These are phyloP conservation scores for Saccostrea echinata DNA, from an alignment of 1,140 invertebrate genomes.

Conservation along the genomic window DNA sequence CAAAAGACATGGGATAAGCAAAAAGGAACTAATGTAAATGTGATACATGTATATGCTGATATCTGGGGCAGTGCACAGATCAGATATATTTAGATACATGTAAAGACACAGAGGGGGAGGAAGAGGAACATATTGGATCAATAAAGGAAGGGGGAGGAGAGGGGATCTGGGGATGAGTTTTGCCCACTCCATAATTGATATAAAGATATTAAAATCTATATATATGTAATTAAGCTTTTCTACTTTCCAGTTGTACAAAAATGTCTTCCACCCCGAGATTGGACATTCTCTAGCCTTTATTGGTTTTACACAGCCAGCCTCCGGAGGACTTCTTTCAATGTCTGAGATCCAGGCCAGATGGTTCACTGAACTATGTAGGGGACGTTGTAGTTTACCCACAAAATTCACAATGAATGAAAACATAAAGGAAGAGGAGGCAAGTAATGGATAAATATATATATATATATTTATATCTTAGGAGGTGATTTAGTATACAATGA, in stretches of 20 bases:
- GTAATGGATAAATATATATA: neutral
- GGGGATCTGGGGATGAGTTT: no score
- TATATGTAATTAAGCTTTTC: neutral
- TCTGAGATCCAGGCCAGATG: slow-evolving; percentile 78
- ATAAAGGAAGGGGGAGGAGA: no score
- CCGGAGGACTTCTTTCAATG: slow-evolving; percentile 77
- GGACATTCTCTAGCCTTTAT: slow-evolving; percentile 75
- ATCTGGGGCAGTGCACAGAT: no score
- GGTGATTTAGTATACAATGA: neutral
- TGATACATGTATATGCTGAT: no score
- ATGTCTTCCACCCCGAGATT: slow-evolving; percentile 74
- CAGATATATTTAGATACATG: no score
- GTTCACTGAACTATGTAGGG: slow-evolving; percentile 74
- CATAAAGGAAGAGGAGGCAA: slow-evolving; percentile 69
- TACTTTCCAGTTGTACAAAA: slow-evolving; percentile 75
- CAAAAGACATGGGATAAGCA: no score
- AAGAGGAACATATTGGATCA: no score
- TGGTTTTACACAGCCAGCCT: slow-evolving; percentile 78
- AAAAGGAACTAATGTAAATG: no score
- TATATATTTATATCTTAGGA: neutral
- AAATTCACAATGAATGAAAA: slow-evolving; percentile 69
- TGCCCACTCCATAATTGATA: no score
- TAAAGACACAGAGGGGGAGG: no score
- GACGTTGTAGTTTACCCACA: slow-evolving; percentile 66
- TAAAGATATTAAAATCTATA: no score